Evolutionary conservation across 2,888 invertebrate genomes (phyloP).

Genomic region (Anorthoa munda): DNA sequence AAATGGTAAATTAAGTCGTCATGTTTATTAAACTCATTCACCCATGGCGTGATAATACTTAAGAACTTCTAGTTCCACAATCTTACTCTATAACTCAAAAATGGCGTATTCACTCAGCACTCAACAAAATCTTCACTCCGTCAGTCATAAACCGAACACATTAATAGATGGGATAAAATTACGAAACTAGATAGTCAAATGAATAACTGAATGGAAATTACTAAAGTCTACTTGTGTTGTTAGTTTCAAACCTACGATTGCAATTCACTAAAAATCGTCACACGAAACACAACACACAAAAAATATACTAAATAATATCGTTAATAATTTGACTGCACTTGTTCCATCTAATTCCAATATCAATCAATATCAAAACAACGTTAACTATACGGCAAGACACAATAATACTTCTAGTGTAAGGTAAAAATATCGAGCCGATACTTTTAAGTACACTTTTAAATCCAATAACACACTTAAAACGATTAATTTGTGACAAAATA

Average conservation of each 20-base stretch:
- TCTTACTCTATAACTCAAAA: slow-evolving; percentile 53
- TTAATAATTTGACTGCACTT: slow-evolving; percentile 55
- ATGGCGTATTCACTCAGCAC: slow-evolving; percentile 48
- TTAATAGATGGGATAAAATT: slow-evolving; percentile 57
- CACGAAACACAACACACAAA: slow-evolving; percentile 60
- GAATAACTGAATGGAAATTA: slow-evolving; percentile 49
- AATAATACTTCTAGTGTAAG: slow-evolving; percentile 78
- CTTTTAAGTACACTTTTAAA: slow-evolving; percentile 70
- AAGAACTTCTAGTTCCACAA: slow-evolving; percentile 35
- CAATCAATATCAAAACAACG: slow-evolving; percentile 55
- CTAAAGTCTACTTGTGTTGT: slow-evolving; percentile 35
- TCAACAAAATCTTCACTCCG: slow-evolving; percentile 34
- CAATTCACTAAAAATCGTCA: slow-evolving; percentile 39
- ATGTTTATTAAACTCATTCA: slow-evolving; percentile 30
- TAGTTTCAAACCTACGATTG: slow-evolving; percentile 39
- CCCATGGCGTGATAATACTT: slow-evolving; percentile 62
- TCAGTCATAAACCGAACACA: slow-evolving; percentile 44
- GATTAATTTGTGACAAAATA: slow-evolving; percentile 82
- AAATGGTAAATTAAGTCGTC: slow-evolving; percentile 63
- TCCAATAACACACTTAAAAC: slow-evolving; percentile 66
- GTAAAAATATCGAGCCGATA: slow-evolving; percentile 75
- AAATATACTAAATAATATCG: slow-evolving; percentile 40
- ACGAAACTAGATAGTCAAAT: slow-evolving; percentile 42
- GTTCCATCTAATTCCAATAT: slow-evolving; percentile 59
- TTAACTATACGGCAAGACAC: slow-evolving; percentile 78